These are phyloP conservation scores for Epicampocera succincta DNA, from an alignment of 2,888 invertebrate genomes.

Conservation along the genomic window DNA sequence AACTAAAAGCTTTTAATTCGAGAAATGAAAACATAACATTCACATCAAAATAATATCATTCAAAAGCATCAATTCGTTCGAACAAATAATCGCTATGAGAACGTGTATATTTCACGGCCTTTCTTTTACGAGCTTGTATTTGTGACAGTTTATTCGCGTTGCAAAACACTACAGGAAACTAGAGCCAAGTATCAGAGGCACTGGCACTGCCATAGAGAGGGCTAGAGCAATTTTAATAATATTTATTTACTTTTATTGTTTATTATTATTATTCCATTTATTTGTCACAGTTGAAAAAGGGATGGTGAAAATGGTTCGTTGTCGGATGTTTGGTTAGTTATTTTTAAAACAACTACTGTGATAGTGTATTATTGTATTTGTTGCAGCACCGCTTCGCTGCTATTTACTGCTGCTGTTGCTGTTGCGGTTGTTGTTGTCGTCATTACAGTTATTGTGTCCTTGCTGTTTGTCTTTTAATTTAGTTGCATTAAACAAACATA, in stretches of 20 bases:
- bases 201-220: no score
- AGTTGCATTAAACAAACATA: conserved; percentile 28
- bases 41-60: not conserved
- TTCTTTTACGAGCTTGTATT: not conserved
- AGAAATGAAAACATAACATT: no score
- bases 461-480: conserved; percentile 22
- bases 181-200: not conserved
- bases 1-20: no score
- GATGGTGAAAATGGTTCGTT: not conserved
- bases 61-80: conserved; percentile 1
- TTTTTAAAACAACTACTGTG: conserved; percentile 21
- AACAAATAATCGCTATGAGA: not conserved
- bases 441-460: conserved; percentile 12
- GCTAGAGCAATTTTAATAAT: conserved; percentile 1
- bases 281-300: not conserved
- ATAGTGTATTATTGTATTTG: conserved; percentile 13
- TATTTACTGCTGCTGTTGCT: no score
- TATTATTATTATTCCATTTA: not conserved
- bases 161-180: not conserved
- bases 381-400: conserved; percentile 26
- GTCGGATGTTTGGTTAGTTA: not conserved
- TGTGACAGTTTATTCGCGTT: conserved; percentile 6
- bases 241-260: conserved; percentile 7
- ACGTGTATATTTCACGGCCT: not conserved
- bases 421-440: no score